These are phyloP conservation scores for Papilio aristodemus DNA, from an alignment of 1,140 invertebrate genomes.

Conservation along the genomic window DNA sequence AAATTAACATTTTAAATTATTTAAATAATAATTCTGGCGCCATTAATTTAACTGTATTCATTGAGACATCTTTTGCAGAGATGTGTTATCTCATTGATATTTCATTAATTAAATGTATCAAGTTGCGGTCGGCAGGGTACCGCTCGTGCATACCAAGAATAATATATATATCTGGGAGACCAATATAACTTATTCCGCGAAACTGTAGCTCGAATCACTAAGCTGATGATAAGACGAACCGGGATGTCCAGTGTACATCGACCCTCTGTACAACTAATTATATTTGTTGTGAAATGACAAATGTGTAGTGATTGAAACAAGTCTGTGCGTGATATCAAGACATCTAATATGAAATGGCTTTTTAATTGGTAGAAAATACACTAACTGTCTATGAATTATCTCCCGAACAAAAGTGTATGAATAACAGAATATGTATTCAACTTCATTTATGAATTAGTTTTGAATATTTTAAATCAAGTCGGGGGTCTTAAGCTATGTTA, in stretches of 20 bases:
- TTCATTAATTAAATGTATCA: conserved; percentile 10
- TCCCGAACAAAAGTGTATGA: neutral
- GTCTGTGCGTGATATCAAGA: conserved; percentile 1
- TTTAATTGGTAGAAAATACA: neutral
- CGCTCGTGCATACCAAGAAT: conserved; percentile 16
- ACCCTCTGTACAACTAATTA: neutral
- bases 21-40: no score
- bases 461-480: neutral
- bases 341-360: neutral
- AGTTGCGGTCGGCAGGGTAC: neutral
- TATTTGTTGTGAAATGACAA: conserved; percentile 1
- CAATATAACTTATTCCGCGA: conserved; percentile 5
- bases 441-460: neutral
- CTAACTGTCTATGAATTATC: neutral
- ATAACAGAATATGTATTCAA: neutral
- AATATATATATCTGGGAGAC: conserved; percentile 20
- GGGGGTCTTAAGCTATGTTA: neutral
- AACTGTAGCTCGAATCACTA: conserved; percentile 4
- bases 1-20: no score
- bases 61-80: neutral
- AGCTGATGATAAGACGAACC: neutral
- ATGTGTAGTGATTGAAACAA: neutral
- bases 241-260: neutral
- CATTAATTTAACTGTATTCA: neutral
- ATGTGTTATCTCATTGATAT: conserved; percentile 23